Base-by-base conservation (phyloP, 1,140 invertebrate genomes). In the Drosophila kepulauana region DNA sequence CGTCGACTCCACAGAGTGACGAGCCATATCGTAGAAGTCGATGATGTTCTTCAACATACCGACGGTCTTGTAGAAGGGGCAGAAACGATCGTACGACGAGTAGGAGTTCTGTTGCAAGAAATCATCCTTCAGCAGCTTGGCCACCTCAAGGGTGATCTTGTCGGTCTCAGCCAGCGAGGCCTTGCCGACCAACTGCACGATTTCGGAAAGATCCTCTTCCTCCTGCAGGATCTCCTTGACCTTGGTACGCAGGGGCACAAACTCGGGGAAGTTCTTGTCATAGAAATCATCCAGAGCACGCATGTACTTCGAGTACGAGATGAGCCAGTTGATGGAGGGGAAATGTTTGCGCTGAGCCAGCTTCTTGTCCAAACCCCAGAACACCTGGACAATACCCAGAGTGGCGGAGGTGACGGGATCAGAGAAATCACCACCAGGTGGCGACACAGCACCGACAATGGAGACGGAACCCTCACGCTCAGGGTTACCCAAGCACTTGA, bases 331-430 rank as follows among this genome's bases (percentile, higher is more conserved):
- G 93, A 99, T 98, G 64, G 99, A 99, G 43, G 99, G 99, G 95
- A 99, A 99, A 94, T 99, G 99, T 94, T 99, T 99, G 73, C 99
- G 95, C 94, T 99, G 99, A 2, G 99, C 99, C 52, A 99, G 94
- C 93, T 99, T 99, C 93, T 99, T 99, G 93, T 99, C 99, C 81
- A 99, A 94, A 85, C 99, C 99, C 99, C 99, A 99, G 94, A 99
- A 99, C 93, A 99, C 99, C 94, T 99, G 99, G 16, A 99, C 99
- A 93, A 99, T 99, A 96, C 98, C 98, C 56, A 99, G 95, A 20
- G 99, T 99, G 66, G 99, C 99, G 5, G 99, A 98, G 4, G 99
- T 99, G 25, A 99, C 99, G 70, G 99, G 99, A 95, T 99, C 99
- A 35, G 99, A 99, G 95, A 99, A 99, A 93, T 99, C 99, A 95